Evolutionary conservation across 2,797 vertebrate genomes (phyloP).

Genomic region (Paguma larvata): DNA sequence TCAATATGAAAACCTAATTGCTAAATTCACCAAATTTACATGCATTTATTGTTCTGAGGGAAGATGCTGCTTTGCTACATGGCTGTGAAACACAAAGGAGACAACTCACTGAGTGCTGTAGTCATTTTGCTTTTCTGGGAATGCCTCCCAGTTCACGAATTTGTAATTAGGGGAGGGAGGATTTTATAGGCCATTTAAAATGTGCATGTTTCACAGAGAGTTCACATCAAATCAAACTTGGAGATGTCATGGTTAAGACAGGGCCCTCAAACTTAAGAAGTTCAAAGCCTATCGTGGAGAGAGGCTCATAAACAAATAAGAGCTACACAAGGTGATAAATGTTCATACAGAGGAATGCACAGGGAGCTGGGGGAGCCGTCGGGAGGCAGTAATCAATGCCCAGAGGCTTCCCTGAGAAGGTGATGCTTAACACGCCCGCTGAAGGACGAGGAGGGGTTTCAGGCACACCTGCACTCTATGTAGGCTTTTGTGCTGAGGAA

Average conservation of each 20-base stretch:
- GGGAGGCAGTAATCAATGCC: neutral
- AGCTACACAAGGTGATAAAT: neutral
- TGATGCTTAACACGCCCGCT: rapidly evolving
- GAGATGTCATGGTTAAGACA: neutral
- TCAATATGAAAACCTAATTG: neutral
- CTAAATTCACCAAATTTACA: neutral
- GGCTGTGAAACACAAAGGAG: neutral
- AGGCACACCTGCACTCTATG: neutral
- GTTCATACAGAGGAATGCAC: too few species aligned
- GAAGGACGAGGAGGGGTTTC: neutral
- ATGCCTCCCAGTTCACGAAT: neutral
- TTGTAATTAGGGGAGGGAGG: conserved; percentile 12
- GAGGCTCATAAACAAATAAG: neutral
- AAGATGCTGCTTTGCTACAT: conserved; percentile 32
- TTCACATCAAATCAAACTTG: neutral
- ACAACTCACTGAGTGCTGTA: neutral
- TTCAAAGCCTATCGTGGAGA: neutral
- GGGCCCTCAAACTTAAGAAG: neutral
- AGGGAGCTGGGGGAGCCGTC: neutral
- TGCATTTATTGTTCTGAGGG: neutral
- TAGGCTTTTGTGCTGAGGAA: neutral
- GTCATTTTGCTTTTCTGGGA: conserved; percentile 19
- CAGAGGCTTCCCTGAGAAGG: neutral
- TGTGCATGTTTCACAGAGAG: conserved; percentile 29
- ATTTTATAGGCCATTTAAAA: conserved; percentile 39